Evolutionary conservation across 1,140 invertebrate genomes (phyloP), one percentile per base, ranked within the genome.

Genomic region (Leptonema lineaticorne): DNA sequence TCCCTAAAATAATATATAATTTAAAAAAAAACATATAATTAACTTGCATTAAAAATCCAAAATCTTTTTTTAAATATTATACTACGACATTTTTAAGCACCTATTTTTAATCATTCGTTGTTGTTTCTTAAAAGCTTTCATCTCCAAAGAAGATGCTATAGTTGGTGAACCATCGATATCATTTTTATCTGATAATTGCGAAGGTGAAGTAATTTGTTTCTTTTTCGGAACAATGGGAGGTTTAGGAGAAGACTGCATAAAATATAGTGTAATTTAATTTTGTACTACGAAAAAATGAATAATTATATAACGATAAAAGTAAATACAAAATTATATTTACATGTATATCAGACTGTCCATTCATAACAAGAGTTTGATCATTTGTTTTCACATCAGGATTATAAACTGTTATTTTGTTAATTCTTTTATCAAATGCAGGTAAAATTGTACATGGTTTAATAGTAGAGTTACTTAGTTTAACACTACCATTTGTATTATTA

Each of bases 71-170:
- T 68, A 68, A 57, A 6, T 11, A 5, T 33, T 33, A 33, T 11
- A 33, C 5, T 3, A 41, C 37, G 37, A 41, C 11, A 11, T 41
- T 3, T 14, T 14, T 4, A 9, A 3, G 66, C 76, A 82, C 74
- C 87, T 77, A 81, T 91, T 95, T 85, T 94, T 95, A 41, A 95
- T 95, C 90, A 94, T 95, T 72, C 92, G 85, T 75, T 94, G 91
- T 75, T 94, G 92, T 74, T 91, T 86, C 74, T 94, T 94, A 0
- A 92, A 75, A 22, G 85, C 83, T 75, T 88, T 90, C n/a, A 79
- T 76, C 26, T 77, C 76, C 26, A 76, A 68, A 46, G 6, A 30
- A 27, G 57, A 59, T 22, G 24, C 8, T 14, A 27, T 26, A 0
- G 9, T 4, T 45, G 24, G 24, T 7, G 24, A 2, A 27, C 14